Percentiles rank a stretch among this genome's conserved stretches.
Evolutionary conservation across 1,140 invertebrate species (phyloP).

Genomic region (Diabrotica virgifera): DNA sequence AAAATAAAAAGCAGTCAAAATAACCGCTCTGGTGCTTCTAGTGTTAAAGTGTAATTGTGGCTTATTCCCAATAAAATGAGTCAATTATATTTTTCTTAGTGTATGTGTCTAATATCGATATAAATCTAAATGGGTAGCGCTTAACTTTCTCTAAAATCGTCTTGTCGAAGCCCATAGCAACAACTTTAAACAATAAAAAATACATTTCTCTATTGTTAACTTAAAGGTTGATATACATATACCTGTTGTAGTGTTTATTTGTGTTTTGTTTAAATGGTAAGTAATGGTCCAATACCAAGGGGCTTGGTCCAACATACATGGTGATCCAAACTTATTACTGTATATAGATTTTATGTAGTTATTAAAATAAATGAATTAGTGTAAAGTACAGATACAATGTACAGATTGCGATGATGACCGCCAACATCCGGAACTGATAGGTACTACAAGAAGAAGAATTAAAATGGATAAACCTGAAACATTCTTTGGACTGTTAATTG

Average conservation of each 20-base stretch:
- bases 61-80: too few relatives aligned
- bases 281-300: background rate
- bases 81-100: background rate
- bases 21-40: too few relatives aligned
- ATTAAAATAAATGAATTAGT: too few relatives aligned
- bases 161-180: background rate
- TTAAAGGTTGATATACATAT: conserved; percentile 1
- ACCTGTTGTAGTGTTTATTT: background rate
- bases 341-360: too few relatives aligned
- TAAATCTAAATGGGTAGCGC: background rate
- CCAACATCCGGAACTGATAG: too few relatives aligned
- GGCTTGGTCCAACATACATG: background rate
- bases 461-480: too few relatives aligned
- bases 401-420: too few relatives aligned
- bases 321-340: background rate
- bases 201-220: background rate
- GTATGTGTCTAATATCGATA: background rate
- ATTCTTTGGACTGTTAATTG: too few relatives aligned
- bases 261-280: background rate
- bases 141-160: background rate
- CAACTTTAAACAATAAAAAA: background rate
- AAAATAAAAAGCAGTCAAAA: too few relatives aligned
- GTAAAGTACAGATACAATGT: too few relatives aligned
- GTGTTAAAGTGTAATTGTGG: too few relatives aligned
- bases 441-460: too few relatives aligned